These are phyloP conservation scores for Indicator maculatus DNA, from an alignment of 2,113 vertebrate species.

Conservation along the genomic window DNA sequence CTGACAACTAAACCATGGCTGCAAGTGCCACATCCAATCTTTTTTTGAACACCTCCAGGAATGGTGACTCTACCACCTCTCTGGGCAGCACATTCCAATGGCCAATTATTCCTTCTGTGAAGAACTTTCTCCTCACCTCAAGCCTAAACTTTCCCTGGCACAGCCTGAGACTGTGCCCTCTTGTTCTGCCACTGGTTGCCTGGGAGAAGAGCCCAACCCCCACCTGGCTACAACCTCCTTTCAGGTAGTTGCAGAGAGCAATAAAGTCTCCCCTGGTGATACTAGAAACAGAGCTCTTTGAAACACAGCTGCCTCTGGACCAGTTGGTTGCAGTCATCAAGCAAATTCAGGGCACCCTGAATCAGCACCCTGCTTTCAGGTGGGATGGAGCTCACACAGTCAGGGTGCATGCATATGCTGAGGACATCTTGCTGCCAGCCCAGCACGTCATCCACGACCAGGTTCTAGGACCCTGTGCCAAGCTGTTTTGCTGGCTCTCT, in stretches of 20 bases:
- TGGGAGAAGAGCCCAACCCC: neutral
- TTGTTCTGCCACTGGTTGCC: too few relatives aligned
- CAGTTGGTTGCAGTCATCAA: neutral
- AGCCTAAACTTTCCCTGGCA: too few relatives aligned
- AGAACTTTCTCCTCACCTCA: too few relatives aligned
- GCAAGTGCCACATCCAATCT: too few relatives aligned
- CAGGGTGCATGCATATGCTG: rapidly evolving
- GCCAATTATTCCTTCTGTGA: too few relatives aligned
- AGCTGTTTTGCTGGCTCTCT: neutral
- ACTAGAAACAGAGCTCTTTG: neutral
- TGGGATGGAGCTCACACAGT: neutral
- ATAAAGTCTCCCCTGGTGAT: neutral
- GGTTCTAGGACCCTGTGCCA: neutral
- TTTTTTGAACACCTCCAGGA: too few relatives aligned
- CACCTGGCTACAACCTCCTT: neutral
- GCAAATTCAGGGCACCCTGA: neutral
- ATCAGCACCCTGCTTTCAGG: neutral
- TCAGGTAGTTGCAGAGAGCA: neutral
- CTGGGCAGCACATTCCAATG: too few relatives aligned
- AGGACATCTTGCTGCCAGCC: neutral
- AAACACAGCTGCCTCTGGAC: neutral
- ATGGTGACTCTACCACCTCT: too few relatives aligned
- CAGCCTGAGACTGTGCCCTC: too few relatives aligned
- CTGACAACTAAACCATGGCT: too few relatives aligned
- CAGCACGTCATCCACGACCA: rapidly evolving